Conservation (phyloP, 2,113 vertebrate genomes). For the Nycticebus coucang region DNA sequence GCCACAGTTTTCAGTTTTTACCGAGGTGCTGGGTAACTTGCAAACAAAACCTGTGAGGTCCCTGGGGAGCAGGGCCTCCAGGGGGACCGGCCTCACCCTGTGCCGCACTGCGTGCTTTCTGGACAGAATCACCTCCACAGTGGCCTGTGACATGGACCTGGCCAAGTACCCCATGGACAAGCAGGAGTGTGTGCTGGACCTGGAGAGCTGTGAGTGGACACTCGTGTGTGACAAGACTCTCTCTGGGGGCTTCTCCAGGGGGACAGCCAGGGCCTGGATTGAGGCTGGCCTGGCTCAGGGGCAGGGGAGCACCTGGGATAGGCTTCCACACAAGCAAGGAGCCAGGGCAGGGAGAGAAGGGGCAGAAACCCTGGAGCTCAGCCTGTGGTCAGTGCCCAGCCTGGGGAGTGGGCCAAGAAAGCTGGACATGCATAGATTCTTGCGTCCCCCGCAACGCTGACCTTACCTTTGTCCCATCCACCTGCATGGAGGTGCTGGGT, state of each 20-base stretch:
- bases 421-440: too few species aligned
- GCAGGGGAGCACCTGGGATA: rapidly evolving
- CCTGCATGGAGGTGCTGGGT: not conserved
- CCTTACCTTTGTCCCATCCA: rapidly evolving
- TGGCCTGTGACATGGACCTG: constrained; percentile 98
- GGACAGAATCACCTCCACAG: constrained; percentile 94
- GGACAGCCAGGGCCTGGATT: not conserved
- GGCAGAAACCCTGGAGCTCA: not conserved
- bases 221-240: rapidly evolving
- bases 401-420: too few species aligned
- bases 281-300: not conserved
- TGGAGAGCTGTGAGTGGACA: constrained; percentile 95
- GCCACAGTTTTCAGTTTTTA: rapidly evolving
- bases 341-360: not conserved
- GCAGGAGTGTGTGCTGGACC: constrained; percentile 96
- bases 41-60: not conserved
- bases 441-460: rapidly evolving
- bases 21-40: not conserved
- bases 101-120: not conserved
- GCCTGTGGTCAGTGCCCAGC: rapidly evolving
- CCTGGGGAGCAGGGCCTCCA: rapidly evolving
- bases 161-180: constrained; percentile 99
- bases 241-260: not conserved
- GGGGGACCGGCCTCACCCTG: not conserved
- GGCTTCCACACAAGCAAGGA: rapidly evolving